A percentile compares a stretch with the other conserved stretches of the same genome.
Conservation (phyloP, 2,888 invertebrate species). For the Agonopterix heracliana region DNA sequence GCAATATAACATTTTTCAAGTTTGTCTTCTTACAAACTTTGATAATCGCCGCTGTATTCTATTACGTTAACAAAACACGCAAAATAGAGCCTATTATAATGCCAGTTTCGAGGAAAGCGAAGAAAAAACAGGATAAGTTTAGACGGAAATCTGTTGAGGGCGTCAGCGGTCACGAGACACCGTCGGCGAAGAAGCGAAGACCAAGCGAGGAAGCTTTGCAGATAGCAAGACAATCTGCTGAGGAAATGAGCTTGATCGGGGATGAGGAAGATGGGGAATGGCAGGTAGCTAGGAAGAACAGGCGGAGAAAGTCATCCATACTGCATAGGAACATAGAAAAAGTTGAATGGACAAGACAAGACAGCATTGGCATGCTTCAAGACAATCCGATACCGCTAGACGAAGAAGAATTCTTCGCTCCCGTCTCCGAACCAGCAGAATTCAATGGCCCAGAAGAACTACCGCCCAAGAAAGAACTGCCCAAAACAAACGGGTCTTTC, state of each 20-base stretch:
- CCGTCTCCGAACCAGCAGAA: constrained; percentile 58
- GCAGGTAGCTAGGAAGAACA: constrained; percentile 65
- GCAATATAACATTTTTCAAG: constrained; percentile 75
- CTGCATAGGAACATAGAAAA: constrained; percentile 60
- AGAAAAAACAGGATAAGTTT: constrained; percentile 54
- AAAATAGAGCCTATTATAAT: constrained; percentile 44
- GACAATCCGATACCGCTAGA: constrained; percentile 75
- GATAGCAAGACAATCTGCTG: constrained; percentile 76
- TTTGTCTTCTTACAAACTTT: constrained; percentile 68
- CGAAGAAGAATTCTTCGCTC: constrained; percentile 74
- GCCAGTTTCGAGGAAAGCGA: constrained; percentile 47
- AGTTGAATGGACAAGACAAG: constrained; percentile 43
- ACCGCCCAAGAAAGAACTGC: constrained; percentile 43
- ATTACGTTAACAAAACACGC: constrained; percentile 67
- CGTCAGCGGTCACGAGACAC: constrained; percentile 69
- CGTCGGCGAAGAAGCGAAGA: constrained; percentile 77
- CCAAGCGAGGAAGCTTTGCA: constrained; percentile 85
- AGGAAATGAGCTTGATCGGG: constrained; percentile 69
- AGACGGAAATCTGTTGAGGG: constrained; percentile 82
- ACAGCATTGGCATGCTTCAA: constrained; percentile 52
- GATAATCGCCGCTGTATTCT: constrained; percentile 63
- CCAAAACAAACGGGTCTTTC: constrained; percentile 67
- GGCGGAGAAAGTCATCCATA: constrained; percentile 65
- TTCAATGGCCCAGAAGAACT: constrained; percentile 40
- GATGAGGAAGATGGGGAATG: constrained; percentile 64